Evolutionary conservation across 2,797 vertebrate genomes (phyloP).

Genomic region (Acipenser transmontanus): DNA sequence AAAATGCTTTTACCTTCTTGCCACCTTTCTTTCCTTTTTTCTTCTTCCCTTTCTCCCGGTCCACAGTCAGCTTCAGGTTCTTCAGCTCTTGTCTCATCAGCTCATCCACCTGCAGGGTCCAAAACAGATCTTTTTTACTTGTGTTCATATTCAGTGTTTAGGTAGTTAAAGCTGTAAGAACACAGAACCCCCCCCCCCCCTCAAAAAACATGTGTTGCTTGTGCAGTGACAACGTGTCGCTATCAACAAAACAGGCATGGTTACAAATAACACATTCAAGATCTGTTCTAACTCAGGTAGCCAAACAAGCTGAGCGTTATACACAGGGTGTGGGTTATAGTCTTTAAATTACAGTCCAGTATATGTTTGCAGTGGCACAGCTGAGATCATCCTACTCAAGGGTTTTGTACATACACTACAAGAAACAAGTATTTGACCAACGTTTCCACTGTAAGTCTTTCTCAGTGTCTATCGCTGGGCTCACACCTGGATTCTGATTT

Average conservation of each 20-base stretch:
- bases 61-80: constrained; percentile 57
- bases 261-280: too few species aligned
- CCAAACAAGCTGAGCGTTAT: constrained; percentile 58
- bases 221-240: not conserved
- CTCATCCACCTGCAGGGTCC: constrained; percentile 56
- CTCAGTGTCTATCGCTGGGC: too few species aligned
- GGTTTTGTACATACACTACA: not conserved
- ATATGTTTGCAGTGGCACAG: constrained; percentile 23
- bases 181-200: too few species aligned
- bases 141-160: not conserved
- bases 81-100: constrained; percentile 66
- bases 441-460: too few species aligned
- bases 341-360: too few species aligned
- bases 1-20: constrained; percentile 54
- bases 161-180: too few species aligned
- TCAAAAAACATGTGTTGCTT: not conserved
- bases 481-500: too few species aligned
- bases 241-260: not conserved
- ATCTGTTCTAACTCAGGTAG: too few species aligned
- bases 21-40: constrained; percentile 33
- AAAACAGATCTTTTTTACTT: not conserved
- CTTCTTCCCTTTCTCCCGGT: constrained; percentile 44
- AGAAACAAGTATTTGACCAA: too few species aligned
- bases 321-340: constrained; percentile 32
- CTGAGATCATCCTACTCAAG: constrained; percentile 49